phyloP scores from a whole-genome alignment of 2,888 invertebrate genomes.

The Watsonalla binaria region DNA sequence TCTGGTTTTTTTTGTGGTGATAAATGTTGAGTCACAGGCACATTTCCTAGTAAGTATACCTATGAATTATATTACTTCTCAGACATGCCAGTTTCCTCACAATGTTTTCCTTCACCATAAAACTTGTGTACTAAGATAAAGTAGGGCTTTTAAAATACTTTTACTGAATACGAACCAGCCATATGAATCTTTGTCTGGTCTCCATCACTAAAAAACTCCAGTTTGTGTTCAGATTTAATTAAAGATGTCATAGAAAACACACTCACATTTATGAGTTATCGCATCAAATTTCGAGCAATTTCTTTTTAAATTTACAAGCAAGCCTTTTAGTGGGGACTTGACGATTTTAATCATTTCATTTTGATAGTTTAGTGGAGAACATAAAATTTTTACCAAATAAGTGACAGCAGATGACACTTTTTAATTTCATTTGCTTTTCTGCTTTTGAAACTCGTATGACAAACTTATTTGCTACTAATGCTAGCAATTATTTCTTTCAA shows the following conservation, averaged over 20 bases:
- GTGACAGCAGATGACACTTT: background rate
- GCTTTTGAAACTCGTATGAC: background rate
- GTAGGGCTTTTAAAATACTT: background rate
- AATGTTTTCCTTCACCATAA: no score
- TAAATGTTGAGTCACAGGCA: no score
- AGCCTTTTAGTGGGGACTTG: slow-evolving; percentile 25
- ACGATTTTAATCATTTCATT: slow-evolving; percentile 51
- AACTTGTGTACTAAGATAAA: no score
- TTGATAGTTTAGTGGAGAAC: slow-evolving; percentile 17
- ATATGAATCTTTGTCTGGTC: slow-evolving; percentile 25
- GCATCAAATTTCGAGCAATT: slow-evolving; percentile 22
- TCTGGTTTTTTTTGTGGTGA: no score
- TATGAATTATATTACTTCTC: no score
- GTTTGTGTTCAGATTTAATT: slow-evolving; percentile 19
- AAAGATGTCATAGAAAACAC: slow-evolving; percentile 18
- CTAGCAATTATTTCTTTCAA: no score
- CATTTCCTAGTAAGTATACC: no score
- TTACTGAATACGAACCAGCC: slow-evolving; percentile 32
- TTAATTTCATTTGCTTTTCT: background rate
- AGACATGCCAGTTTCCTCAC: no score
- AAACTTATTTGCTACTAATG: no score
- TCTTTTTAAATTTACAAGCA: slow-evolving; percentile 28
- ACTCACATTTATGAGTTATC: slow-evolving; percentile 33
- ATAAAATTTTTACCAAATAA: slow-evolving; percentile 12
- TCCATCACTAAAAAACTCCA: slow-evolving; percentile 33